Percentiles rank a stretch among this genome's conserved stretches.
Evolutionary conservation across 2,797 vertebrate species (phyloP).

Genomic region (Rhinogobio ventralis): DNA sequence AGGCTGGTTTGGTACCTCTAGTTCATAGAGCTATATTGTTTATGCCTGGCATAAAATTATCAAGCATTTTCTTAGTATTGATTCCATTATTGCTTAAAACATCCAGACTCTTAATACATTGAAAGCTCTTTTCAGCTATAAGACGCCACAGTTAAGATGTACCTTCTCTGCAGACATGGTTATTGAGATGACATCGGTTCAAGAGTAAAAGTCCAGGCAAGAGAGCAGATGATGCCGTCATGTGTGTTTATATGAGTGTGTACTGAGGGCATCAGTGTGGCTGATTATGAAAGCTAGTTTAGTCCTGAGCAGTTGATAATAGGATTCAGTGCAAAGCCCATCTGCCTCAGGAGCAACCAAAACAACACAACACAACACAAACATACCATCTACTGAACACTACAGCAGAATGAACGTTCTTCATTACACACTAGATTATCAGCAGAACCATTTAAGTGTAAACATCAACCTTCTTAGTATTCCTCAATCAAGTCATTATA

Average conservation of each 20-base stretch:
- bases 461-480: too few species aligned
- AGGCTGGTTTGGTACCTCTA: neutral
- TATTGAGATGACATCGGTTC: slow-evolving; percentile 21
- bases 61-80: neutral
- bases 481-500: too few species aligned
- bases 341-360: slow-evolving; percentile 46
- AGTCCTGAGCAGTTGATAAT: slow-evolving; percentile 58
- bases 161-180: slow-evolving; percentile 64
- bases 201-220: slow-evolving; percentile 8
- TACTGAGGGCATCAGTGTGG: slow-evolving; percentile 11
- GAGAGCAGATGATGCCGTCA: neutral
- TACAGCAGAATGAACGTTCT: neutral
- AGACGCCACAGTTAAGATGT: slow-evolving; percentile 6
- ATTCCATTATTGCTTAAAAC: neutral
- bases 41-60: neutral
- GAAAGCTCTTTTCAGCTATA: neutral
- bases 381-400: neutral
- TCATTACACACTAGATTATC: neutral
- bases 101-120: neutral
- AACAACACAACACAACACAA: neutral
- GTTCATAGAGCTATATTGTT: neutral
- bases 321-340: slow-evolving; percentile 58
- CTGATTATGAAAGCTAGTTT: slow-evolving; percentile 40
- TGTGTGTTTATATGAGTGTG: slow-evolving; percentile 27
- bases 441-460: neutral